These are phyloP conservation scores for Lamprotornis superbus DNA, from an alignment of 2,113 vertebrate genomes.

Conservation along the genomic window DNA sequence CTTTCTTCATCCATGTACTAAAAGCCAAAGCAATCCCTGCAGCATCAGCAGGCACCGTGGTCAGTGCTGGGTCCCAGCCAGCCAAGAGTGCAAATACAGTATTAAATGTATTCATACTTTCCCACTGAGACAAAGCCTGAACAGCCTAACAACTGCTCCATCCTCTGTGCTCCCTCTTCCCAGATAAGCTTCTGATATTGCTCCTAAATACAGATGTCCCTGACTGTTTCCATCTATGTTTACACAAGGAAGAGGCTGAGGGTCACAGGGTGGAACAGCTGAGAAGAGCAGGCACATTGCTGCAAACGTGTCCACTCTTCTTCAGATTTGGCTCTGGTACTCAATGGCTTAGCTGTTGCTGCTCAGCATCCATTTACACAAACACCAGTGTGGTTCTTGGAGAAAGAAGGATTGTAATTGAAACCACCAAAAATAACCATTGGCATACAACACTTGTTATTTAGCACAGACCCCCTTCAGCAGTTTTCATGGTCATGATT, in stretches of 20 bases:
- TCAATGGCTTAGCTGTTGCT: slow-evolving; percentile 3
- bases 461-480: slow-evolving; percentile 65
- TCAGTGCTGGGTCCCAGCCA: neutral
- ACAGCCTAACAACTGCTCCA: slow-evolving; percentile 30
- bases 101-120: slow-evolving; percentile 51
- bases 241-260: slow-evolving; percentile 21
- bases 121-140: slow-evolving; percentile 52
- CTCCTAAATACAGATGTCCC: slow-evolving; percentile 26
- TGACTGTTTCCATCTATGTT: slow-evolving; percentile 32
- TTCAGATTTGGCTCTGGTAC: neutral
- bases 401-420: slow-evolving; percentile 67
- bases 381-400: slow-evolving; percentile 23
- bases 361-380: slow-evolving; percentile 52
- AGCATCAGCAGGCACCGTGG: neutral
- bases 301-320: slow-evolving; percentile 51
- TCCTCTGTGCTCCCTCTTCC: slow-evolving; percentile 30
- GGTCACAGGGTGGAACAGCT: neutral
- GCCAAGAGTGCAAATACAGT: slow-evolving; percentile 40
- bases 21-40: slow-evolving; percentile 13
- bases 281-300: neutral
- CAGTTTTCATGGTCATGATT: slow-evolving; percentile 46
- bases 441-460: slow-evolving; percentile 67
- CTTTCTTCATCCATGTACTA: neutral
- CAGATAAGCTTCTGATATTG: slow-evolving; percentile 30
- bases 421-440: slow-evolving; percentile 74